phyloP scores from a whole-genome alignment of 2,113 vertebrate species.

The Agapornis roseicollis region DNA sequence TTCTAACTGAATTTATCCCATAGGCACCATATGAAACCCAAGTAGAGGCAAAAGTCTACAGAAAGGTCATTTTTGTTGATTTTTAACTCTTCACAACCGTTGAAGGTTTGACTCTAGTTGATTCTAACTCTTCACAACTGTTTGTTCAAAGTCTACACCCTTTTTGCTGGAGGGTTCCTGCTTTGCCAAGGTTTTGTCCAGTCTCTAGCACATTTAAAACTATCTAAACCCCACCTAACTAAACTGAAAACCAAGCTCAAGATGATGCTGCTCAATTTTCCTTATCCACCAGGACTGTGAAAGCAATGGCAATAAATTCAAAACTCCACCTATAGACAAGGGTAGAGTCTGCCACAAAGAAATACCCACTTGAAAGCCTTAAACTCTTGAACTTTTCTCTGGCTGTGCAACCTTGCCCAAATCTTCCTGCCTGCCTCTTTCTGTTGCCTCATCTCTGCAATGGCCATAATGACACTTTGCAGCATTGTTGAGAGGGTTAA shows the following conservation, averaged over 20 bases:
- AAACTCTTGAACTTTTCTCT: not conserved
- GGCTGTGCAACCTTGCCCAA: not conserved
- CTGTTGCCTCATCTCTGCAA: slow-evolving; percentile 9
- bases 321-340: not conserved
- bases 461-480: not conserved
- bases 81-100: not conserved
- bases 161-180: not conserved
- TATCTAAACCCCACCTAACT: not conserved
- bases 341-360: not conserved
- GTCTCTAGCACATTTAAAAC: not conserved
- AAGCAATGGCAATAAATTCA: not conserved
- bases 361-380: not conserved
- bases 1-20: not conserved
- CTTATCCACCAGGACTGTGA: not conserved
- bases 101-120: not conserved
- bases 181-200: not conserved
- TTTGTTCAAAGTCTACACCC: not conserved
- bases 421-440: not conserved
- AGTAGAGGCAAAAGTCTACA: not conserved
- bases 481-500: not conserved
- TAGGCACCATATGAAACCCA: not conserved
- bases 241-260: not conserved
- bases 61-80: not conserved
- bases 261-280: not conserved
- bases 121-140: not conserved